Conservation (phyloP, 2,888 invertebrate genomes). For the Nomada ruficornis region DNA sequence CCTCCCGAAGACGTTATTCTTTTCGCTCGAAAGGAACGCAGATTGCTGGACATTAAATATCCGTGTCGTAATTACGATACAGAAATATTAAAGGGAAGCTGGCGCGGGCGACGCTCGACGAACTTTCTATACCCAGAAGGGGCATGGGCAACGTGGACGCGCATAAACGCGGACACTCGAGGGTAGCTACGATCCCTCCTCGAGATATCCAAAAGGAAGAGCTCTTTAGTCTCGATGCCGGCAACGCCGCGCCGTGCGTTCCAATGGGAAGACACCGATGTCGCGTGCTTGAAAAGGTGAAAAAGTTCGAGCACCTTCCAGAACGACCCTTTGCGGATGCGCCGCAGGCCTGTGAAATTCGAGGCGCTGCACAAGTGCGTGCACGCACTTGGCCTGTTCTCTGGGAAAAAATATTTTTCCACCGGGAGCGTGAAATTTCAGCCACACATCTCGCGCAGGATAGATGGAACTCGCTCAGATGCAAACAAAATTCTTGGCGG, state of each 20-base stretch:
- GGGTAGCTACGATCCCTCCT: slow-evolving; percentile 25
- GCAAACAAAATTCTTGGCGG: not conserved
- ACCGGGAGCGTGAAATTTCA: too few species aligned
- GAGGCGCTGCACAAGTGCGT: not conserved
- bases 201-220: slow-evolving; percentile 29
- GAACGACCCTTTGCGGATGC: slow-evolving; percentile 9
- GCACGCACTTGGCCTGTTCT: not conserved
- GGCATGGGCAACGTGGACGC: slow-evolving; percentile 14
- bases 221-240: slow-evolving; percentile 35
- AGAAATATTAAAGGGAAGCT: not conserved
- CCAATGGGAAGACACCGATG: slow-evolving; percentile 34
- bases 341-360: not conserved
- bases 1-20: not conserved
- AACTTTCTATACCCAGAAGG: not conserved
- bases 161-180: slow-evolving; percentile 31
- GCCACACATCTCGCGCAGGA: too few species aligned
- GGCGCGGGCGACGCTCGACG: not conserved
- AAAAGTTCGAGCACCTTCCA: slow-evolving; percentile 39
- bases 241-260: slow-evolving; percentile 1
- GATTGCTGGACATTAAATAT: not conserved
- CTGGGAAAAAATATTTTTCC: not conserved
- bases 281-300: slow-evolving; percentile 28
- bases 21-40: not conserved
- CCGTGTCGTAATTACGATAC: not conserved
- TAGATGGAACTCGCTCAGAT: not conserved